A percentile compares a stretch with the other conserved stretches of the same genome.
Evolutionary conservation across 2,113 vertebrate species (phyloP).

Genomic region (Gadus macrocephalus): DNA sequence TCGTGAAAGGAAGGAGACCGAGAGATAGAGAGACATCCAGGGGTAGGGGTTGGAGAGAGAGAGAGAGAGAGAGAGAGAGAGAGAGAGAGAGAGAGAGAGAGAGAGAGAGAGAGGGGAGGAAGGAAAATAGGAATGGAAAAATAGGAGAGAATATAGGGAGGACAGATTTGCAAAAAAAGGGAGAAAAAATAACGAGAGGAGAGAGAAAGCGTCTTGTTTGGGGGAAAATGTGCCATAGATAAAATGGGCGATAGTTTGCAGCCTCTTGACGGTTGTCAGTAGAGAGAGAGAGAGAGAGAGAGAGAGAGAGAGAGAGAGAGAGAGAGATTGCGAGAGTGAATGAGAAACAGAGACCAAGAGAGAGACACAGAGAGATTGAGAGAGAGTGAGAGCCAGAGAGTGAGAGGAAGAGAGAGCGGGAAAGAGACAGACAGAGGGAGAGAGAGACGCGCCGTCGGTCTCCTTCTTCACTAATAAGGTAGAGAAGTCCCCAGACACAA

Average conservation of each 20-base stretch:
- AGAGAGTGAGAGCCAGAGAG: too few relatives aligned
- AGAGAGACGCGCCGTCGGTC: conserved; percentile 57
- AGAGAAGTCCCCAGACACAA: conserved; percentile 64
- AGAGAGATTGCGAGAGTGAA: too few relatives aligned
- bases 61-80: conserved; percentile 32
- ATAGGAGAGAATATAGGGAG: conserved; percentile 56
- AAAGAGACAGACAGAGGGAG: too few relatives aligned
- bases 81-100: conserved; percentile 18
- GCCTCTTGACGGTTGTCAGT: conserved; percentile 55
- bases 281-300: too few relatives aligned
- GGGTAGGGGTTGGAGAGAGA: conserved; percentile 16
- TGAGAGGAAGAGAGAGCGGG: too few relatives aligned
- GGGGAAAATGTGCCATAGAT: conserved; percentile 48
- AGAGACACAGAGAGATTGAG: too few relatives aligned
- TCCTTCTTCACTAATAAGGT: conserved; percentile 62
- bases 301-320: too few relatives aligned
- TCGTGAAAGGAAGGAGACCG: conserved; percentile 35
- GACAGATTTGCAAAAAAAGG: conserved; percentile 34
- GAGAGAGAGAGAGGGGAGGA: background rate
- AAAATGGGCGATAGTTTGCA: conserved; percentile 64
- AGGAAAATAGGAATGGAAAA: conserved; percentile 14
- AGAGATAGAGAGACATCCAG: conserved; percentile 22
- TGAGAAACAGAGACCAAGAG: too few relatives aligned
- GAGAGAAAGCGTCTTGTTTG: conserved; percentile 7
- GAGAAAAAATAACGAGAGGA: conserved; percentile 56